Conservation (phyloP, 2,797 vertebrate genomes). For the Falco novaeseelandiae region DNA sequence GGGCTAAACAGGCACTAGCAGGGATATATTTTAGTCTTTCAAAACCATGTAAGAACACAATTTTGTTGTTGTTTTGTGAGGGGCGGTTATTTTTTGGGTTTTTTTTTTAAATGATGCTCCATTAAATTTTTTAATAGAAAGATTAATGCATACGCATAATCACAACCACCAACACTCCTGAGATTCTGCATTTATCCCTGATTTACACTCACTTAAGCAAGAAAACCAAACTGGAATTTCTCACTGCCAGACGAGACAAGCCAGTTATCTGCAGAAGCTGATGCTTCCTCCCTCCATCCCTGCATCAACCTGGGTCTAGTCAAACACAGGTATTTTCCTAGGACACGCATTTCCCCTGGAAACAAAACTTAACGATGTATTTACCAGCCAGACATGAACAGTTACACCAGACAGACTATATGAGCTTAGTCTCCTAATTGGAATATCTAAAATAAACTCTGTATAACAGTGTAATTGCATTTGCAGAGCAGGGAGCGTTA, state of each 20-base stretch:
- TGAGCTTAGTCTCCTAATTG: neutral
- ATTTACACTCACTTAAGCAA: neutral
- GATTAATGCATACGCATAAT: rapidly evolving
- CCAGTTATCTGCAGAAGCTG: neutral
- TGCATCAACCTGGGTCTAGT: rapidly evolving
- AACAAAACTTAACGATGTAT: neutral
- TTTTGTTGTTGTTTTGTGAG: neutral
- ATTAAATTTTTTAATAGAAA: neutral
- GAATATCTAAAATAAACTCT: conserved; percentile 13
- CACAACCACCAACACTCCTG: too few relatives aligned
- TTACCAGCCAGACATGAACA: conserved; percentile 12
- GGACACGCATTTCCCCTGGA: neutral
- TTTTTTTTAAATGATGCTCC: neutral
- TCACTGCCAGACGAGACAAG: neutral
- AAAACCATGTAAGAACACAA: rapidly evolving
- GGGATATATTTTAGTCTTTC: neutral
- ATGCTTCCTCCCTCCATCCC: neutral
- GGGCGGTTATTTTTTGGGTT: rapidly evolving
- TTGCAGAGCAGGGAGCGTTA: neutral
- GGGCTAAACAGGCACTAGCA: neutral
- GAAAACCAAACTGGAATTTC: neutral
- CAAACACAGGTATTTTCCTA: neutral
- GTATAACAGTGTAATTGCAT: neutral
- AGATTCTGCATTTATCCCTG: neutral
- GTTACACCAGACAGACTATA: neutral